Percentiles rank a stretch among this genome's conserved stretches.
Evolutionary conservation across 2,113 vertebrate genomes (phyloP).

Genomic region (Neoarius graeffei): DNA sequence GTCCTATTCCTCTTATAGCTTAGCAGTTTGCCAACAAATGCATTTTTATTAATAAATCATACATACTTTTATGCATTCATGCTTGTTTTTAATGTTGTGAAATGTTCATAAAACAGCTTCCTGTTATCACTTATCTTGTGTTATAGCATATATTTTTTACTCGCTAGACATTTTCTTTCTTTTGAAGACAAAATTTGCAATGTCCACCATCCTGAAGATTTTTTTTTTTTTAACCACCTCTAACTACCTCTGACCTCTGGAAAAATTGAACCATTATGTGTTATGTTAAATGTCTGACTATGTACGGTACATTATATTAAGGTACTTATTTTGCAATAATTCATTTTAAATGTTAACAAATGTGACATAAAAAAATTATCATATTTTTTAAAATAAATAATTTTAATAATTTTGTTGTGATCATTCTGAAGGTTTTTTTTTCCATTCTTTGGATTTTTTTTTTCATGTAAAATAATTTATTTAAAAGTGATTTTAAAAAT

Average conservation of each 20-base stretch:
- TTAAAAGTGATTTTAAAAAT: not conserved
- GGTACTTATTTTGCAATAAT: not conserved
- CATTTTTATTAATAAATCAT: not conserved
- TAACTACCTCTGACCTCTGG: not conserved
- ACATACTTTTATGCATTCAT: not conserved
- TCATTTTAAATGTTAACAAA: not conserved
- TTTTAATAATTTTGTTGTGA: not conserved
- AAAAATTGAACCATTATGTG: not conserved
- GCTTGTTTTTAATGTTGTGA: not conserved
- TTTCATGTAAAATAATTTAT: not conserved
- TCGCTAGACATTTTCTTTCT: not conserved
- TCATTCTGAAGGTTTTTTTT: not conserved
- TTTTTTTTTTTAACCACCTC: too few species aligned
- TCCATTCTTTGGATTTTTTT: not conserved
- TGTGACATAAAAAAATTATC: too few species aligned
- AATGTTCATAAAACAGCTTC: not conserved
- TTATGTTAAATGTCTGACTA: not conserved
- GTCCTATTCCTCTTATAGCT: not conserved
- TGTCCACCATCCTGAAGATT: not conserved
- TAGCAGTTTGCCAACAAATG: not conserved
- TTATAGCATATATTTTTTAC: not conserved
- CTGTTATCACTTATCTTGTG: not conserved
- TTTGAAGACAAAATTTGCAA: not conserved
- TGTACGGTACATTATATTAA: not conserved
- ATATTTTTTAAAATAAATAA: not conserved